These are phyloP conservation scores for Pachycephala philippinensis DNA, from an alignment of 2,113 vertebrate genomes.

Conservation along the genomic window DNA sequence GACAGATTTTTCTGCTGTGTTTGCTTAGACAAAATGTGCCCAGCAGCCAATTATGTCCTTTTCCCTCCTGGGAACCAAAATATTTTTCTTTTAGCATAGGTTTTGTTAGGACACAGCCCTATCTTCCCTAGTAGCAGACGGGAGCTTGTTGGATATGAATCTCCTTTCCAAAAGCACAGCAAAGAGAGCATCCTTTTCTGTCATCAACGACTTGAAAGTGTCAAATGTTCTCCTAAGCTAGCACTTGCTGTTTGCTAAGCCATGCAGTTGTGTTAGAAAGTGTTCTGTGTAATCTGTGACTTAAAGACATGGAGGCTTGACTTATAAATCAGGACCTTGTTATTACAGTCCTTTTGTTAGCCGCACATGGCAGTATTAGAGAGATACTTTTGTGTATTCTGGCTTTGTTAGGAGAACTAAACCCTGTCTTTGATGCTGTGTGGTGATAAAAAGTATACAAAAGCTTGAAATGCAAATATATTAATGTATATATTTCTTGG, in stretches of 20 bases:
- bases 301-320: not conserved
- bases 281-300: not conserved
- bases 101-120: not conserved
- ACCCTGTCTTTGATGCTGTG: not conserved
- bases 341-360: not conserved
- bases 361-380: not conserved
- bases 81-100: constrained; percentile 13
- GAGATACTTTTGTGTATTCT: not conserved
- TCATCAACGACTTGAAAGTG: not conserved
- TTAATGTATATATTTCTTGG: not conserved
- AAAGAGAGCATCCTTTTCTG: not conserved
- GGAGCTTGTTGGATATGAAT: not conserved
- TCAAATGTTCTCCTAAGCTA: constrained; percentile 22
- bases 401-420: not conserved
- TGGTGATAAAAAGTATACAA: not conserved
- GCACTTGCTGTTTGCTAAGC: not conserved
- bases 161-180: not conserved
- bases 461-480: not conserved
- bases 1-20: not conserved
- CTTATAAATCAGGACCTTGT: constrained; percentile 10
- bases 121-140: not conserved
- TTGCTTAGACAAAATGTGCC: not conserved
- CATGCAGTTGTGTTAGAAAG: not conserved
- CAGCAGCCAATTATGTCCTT: not conserved
- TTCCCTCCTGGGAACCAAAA: not conserved